Evolutionary conservation across 30 jellyfish, hydroid and myxozoan genomes (phyloP).

Genomic region (Mastigias papua): DNA sequence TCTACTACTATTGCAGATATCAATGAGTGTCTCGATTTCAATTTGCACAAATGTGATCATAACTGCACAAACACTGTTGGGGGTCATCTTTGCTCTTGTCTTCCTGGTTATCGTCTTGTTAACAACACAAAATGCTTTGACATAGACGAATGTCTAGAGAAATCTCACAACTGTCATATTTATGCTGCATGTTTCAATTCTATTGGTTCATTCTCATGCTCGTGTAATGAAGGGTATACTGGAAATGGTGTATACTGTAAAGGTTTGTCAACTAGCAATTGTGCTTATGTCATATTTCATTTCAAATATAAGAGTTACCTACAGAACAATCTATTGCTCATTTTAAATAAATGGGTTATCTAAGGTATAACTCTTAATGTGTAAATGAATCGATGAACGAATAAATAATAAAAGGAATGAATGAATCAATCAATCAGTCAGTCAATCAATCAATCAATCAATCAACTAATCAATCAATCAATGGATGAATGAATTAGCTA

Average conservation of each 20-base stretch:
- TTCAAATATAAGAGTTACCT: too few species aligned
- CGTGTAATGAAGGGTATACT: slow-evolving; percentile 60
- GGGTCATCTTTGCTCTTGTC: slow-evolving; percentile 41
- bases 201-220: slow-evolving; percentile 48
- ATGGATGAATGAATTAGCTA: too few species aligned
- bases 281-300: too few species aligned
- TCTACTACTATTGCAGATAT: slow-evolving; percentile 37
- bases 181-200: slow-evolving; percentile 33
- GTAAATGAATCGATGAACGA: too few species aligned
- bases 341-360: too few species aligned
- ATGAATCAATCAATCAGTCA: too few species aligned
- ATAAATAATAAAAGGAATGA: too few species aligned
- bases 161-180: slow-evolving; percentile 37
- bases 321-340: too few species aligned
- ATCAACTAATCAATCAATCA: too few species aligned
- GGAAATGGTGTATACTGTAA: slow-evolving; percentile 54
- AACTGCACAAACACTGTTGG: slow-evolving; percentile 56
- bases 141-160: slow-evolving; percentile 47
- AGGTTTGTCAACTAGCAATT: slow-evolving; percentile 17
- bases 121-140: slow-evolving; percentile 43
- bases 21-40: slow-evolving; percentile 43
- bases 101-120: slow-evolving; percentile 51
- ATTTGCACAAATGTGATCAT: slow-evolving; percentile 29
- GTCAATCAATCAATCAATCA: too few species aligned
- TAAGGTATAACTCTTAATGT: too few species aligned